These are phyloP conservation scores for Oreochromis mossambicus DNA, from an alignment of 2,797 vertebrate genomes.

Conservation along the genomic window DNA sequence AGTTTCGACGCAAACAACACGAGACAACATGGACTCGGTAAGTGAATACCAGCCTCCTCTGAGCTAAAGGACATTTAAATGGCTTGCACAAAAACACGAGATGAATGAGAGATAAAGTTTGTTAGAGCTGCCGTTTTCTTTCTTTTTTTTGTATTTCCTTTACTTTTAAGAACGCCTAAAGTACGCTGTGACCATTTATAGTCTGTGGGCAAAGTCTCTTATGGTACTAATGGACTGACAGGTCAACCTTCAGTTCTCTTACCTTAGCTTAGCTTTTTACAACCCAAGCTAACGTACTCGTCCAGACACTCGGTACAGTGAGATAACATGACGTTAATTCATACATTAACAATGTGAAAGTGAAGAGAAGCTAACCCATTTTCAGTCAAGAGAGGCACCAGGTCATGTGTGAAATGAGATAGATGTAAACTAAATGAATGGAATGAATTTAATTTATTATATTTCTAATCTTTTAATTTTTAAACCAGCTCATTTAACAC, in stretches of 20 bases:
- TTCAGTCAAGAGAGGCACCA: not conserved
- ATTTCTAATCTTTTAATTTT: not conserved
- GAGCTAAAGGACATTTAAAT: not conserved
- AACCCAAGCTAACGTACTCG: not conserved
- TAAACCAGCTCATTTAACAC: not conserved
- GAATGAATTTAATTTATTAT: not conserved
- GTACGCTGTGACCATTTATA: not conserved
- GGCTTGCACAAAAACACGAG: not conserved
- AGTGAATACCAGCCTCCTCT: not conserved
- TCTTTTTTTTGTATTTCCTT: not conserved
- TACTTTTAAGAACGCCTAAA: not conserved
- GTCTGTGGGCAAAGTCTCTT: not conserved
- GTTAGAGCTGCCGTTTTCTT: not conserved
- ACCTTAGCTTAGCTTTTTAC: not conserved
- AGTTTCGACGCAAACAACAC: not conserved
- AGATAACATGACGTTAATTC: not conserved
- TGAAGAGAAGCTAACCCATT: not conserved
- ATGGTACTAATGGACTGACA: not conserved
- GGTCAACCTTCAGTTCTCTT: not conserved
- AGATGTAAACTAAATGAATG: not conserved
- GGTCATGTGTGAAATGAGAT: not conserved
- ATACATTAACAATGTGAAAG: not conserved
- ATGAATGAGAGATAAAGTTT: not conserved
- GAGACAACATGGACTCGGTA: constrained; percentile 53
- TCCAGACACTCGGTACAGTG: not conserved